Evolutionary conservation across 2,113 vertebrate genomes (phyloP).

Genomic region (Chamaea fasciata): DNA sequence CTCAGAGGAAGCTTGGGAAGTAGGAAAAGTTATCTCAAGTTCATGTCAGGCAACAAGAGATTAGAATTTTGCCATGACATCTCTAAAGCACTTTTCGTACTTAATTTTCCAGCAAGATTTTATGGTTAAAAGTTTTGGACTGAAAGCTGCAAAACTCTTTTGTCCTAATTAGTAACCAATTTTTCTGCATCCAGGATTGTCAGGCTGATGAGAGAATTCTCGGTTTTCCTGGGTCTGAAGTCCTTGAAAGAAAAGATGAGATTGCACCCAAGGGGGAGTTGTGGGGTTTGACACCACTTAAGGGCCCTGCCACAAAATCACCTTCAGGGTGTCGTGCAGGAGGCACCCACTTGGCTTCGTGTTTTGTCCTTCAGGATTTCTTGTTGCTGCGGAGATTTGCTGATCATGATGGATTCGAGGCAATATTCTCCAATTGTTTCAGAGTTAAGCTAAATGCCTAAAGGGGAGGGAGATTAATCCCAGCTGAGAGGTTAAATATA

Average conservation of each 20-base stretch:
- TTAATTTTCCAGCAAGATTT: not conserved
- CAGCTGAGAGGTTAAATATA: constrained; percentile 13
- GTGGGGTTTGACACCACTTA: not conserved
- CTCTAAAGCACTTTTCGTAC: not conserved
- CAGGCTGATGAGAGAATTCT: not conserved
- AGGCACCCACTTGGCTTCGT: not conserved
- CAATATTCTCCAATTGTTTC: not conserved
- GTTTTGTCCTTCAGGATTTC: not conserved
- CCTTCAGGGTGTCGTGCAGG: not conserved
- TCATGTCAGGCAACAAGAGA: not conserved
- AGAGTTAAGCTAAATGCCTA: not conserved
- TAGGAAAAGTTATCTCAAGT: not conserved
- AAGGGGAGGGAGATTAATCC: constrained; percentile 20
- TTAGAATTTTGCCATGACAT: not conserved
- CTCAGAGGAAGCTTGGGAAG: not conserved
- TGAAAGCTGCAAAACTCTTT: not conserved
- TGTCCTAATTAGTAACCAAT: not conserved
- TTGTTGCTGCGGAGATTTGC: not conserved
- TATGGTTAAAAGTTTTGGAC: not conserved
- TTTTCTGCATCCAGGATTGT: not conserved
- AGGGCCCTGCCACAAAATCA: not conserved
- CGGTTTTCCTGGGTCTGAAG: not conserved
- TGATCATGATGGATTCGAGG: not conserved
- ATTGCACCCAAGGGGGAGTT: not conserved
- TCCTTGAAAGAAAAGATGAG: not conserved